Conservation (phyloP, 1,140 invertebrate species). For the Campodea augens region DNA sequence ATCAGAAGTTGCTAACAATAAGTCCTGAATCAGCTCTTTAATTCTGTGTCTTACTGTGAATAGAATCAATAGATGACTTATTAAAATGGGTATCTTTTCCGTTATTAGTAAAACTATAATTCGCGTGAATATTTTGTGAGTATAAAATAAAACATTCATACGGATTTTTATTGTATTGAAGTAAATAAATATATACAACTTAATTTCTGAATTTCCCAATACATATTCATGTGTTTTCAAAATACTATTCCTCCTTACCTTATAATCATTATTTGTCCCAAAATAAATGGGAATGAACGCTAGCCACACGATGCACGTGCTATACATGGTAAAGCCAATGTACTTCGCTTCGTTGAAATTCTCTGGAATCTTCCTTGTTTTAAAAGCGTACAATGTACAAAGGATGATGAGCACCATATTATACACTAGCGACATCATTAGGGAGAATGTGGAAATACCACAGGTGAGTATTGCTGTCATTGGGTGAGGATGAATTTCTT, state of each 20-base stretch:
- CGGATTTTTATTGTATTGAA: too few relatives aligned
- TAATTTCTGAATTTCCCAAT: too few relatives aligned
- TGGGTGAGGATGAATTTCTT: constrained; percentile 34
- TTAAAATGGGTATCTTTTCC: too few relatives aligned
- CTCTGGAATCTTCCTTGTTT: constrained; percentile 50
- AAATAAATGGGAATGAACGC: constrained; percentile 53
- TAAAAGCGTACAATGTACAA: constrained; percentile 52
- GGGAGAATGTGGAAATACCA: constrained; percentile 43
- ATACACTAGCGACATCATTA: constrained; percentile 50
- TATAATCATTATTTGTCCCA: constrained; percentile 41
- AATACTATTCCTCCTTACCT: constrained; percentile 28
- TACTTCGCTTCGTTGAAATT: constrained; percentile 53
- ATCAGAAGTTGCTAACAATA: too few relatives aligned
- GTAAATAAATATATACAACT: too few relatives aligned
- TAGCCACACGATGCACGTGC: constrained; percentile 53
- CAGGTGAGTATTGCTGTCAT: constrained; percentile 42
- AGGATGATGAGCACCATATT: constrained; percentile 51
- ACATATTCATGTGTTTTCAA: too few relatives aligned
- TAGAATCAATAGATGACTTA: too few relatives aligned
- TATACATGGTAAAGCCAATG: constrained; percentile 55
- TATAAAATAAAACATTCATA: too few relatives aligned
- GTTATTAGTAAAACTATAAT: too few relatives aligned
- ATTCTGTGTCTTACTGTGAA: too few relatives aligned
- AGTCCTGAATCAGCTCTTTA: too few relatives aligned
- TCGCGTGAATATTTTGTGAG: too few relatives aligned